Base-by-base conservation (phyloP, 2,797 vertebrate genomes). In the Microctenopoma steveboyesi region DNA sequence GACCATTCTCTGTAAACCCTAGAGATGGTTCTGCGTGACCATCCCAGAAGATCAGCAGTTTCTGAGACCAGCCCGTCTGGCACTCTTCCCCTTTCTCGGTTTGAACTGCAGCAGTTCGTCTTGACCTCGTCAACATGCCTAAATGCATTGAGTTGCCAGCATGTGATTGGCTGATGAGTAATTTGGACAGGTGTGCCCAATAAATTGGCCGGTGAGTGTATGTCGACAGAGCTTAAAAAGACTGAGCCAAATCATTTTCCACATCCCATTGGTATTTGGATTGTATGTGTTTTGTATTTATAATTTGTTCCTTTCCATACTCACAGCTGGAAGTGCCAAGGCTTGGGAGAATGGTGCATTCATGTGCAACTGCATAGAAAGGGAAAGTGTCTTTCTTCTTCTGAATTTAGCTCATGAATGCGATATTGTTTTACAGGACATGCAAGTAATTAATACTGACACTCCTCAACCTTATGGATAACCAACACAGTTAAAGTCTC, bases 341-440 rank as follows among this genome's bases (percentile, higher is more conserved):
- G 69, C 47, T 22, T 77, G 40, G 30, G 9, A 74, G 62, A 50
- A 33, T 50, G 22, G 40, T 73, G 68, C 67, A 69, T 64, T 70
- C 50, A 55, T 51, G 56, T 64, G 66, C 58, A 76, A 45, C 50
- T 49, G 50, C 54, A 18, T 55, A 27, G 28, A 55, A 14, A 65
- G 55, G 64, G 72, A 55, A 65, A 60, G 72, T 57, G 58, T 64
- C 42, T 55, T 63, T 51, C 18, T 8, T 60, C 45, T 68, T 63
- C 43, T 64, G 54, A 71, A 33, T 61, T 64, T 53, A 52, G 9
- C 52, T 64, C 52, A 30, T 68, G 45, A 76, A 37, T 58, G 11
- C 27, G 42, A 15, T 30, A 43, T 50, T 22, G 15, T 45, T 45
- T 61, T 47, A 35, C 28, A 40, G 7, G 11, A 48, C 27, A 52